Evolutionary conservation across 2,797 vertebrate genomes (phyloP).

Genomic region (Pogoniulus pusillus): DNA sequence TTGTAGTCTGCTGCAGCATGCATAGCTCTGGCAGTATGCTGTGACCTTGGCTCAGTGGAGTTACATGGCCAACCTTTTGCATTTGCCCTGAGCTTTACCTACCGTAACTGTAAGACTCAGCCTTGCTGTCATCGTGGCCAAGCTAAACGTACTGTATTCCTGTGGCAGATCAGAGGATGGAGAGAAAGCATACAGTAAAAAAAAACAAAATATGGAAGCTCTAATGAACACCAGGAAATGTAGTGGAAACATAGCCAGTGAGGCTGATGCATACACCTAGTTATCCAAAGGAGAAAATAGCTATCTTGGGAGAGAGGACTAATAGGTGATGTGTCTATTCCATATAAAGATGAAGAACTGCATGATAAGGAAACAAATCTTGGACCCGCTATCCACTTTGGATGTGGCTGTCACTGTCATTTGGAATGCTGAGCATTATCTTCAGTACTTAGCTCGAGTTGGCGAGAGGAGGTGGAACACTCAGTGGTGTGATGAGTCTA

Average conservation of each 20-base stretch:
- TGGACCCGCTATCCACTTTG: background rate
- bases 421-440: background rate
- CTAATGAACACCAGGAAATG: background rate
- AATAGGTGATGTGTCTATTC: background rate
- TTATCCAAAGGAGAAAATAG: background rate
- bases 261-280: background rate
- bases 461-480: background rate
- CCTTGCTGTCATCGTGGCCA: background rate
- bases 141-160: background rate
- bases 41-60: background rate
- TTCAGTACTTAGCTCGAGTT: background rate
- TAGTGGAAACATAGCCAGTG: background rate
- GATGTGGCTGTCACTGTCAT: background rate
- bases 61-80: background rate
- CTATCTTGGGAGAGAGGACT: background rate
- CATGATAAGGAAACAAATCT: accelerated
- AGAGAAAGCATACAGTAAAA: background rate
- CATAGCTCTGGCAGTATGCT: background rate
- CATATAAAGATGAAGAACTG: background rate
- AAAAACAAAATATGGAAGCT: background rate
- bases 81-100: background rate
- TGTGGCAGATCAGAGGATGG: background rate
- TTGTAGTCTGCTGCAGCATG: background rate
- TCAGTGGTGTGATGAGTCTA: background rate
- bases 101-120: background rate